Evolutionary conservation across 2,797 vertebrate genomes (phyloP).

Genomic region (Hydrocynus forskahlii): DNA sequence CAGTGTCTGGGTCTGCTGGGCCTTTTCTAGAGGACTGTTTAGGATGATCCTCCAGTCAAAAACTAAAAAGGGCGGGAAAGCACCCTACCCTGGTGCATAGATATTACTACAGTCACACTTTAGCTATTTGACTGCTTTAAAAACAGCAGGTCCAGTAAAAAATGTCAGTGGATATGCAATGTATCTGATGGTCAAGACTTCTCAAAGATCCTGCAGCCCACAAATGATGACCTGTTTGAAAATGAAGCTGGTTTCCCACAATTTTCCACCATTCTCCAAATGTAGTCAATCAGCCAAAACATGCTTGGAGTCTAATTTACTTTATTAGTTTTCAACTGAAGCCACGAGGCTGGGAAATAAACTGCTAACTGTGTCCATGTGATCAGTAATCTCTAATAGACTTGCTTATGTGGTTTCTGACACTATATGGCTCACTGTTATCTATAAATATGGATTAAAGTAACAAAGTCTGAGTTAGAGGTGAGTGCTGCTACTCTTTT

Average conservation of each 20-base stretch:
- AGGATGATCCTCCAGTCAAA: not conserved
- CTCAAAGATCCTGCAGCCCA: too few relatives aligned
- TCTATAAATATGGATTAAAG: not conserved
- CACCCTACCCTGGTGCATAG: conserved; percentile 11
- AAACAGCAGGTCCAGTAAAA: conserved; percentile 7
- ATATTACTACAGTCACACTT: conserved; percentile 6
- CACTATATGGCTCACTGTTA: not conserved
- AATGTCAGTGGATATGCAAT: not conserved
- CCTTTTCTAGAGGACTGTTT: not conserved
- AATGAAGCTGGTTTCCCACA: too few relatives aligned
- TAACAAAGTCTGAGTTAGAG: not conserved
- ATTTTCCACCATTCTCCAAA: too few relatives aligned
- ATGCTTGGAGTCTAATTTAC: too few relatives aligned
- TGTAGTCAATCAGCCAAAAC: too few relatives aligned
- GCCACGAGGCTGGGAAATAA: too few relatives aligned
- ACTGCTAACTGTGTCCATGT: too few relatives aligned
- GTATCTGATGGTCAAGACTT: too few relatives aligned
- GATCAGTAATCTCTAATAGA: not conserved
- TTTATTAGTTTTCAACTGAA: too few relatives aligned
- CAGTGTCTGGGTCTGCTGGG: not conserved
- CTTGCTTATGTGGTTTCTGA: not conserved
- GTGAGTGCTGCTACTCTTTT: not conserved
- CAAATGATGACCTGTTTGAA: too few relatives aligned
- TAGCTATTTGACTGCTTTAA: not conserved
- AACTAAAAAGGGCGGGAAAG: not conserved